These are phyloP conservation scores for Tinea pellionella DNA, from an alignment of 2,888 invertebrate genomes.

Conservation along the genomic window DNA sequence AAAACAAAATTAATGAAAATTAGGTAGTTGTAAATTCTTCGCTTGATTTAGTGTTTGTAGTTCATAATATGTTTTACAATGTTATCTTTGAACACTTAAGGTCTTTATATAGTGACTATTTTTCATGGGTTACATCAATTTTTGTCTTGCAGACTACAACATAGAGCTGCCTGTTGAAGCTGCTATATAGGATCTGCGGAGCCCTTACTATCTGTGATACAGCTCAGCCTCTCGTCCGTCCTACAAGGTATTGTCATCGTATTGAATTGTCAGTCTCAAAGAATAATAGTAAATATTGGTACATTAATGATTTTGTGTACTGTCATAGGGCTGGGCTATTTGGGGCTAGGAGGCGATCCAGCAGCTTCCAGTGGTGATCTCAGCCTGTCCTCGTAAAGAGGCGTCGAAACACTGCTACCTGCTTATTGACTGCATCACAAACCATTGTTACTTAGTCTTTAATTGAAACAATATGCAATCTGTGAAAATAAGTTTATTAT, in stretches of 20 bases:
- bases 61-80: too few species aligned
- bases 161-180: constrained; percentile 62
- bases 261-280: constrained; percentile 13
- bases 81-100: too few species aligned
- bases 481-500: constrained; percentile 73
- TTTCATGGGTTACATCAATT: too few species aligned
- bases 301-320: not conserved
- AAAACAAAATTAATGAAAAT: too few species aligned
- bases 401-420: constrained; percentile 68
- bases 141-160: constrained; percentile 7
- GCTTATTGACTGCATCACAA: constrained; percentile 73
- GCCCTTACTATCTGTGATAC: constrained; percentile 71
- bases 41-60: too few species aligned
- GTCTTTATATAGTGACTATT: too few species aligned
- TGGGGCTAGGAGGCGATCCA: constrained; percentile 73
- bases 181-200: constrained; percentile 65
- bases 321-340: constrained; percentile 72
- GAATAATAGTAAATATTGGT: too few species aligned
- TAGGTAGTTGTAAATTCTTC: too few species aligned
- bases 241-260: constrained; percentile 55
- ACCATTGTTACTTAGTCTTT: constrained; percentile 73
- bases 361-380: constrained; percentile 69
- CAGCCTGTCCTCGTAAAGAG: constrained; percentile 63
- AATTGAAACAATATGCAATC: constrained; percentile 76
- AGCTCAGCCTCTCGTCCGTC: constrained; percentile 71